Base-by-base conservation (phyloP, 1,140 invertebrate genomes). In the Drosophila saltans region DNA sequence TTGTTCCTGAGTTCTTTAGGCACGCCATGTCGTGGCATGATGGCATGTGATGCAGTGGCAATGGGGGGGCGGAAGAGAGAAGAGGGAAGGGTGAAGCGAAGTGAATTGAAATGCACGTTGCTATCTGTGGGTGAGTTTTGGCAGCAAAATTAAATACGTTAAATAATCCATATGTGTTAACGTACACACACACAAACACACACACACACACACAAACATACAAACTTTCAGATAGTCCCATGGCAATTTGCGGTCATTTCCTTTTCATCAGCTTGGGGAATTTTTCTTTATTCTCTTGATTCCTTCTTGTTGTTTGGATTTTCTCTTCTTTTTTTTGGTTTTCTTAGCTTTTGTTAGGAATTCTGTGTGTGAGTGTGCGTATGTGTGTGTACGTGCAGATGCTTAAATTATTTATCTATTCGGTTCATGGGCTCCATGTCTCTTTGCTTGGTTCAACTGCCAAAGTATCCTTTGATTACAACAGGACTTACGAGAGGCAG, bases 221-320 rank as follows among this genome's bases (percentile, higher is more conserved):
- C 24, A 58, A 21, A 76, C 59, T 30, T 62, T 71, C 60, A 2
- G 16, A 39, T 52, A 78, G 72, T 72, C 59, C 75, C 63, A 72
- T 72, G 80, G 74, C 83, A 88, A 88, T 88, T 88, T 89, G 83
- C 80, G 83, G 83, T 88, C 83, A 88, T 89, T 88, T 88, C 80
- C 84, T 88, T 88, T 88, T 88, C 84, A 88, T 88, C 83, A 88
- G 83, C 76, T 78, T 72, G 68, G 67, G 80, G 75, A 86, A 16
- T 16, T 9, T 48, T 61, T 45, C 16, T 56, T 2, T 10, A 24
- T 48, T 52, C 7, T 39, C 24, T 36, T 36, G 33, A 36, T 41
- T 41, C n/a, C 36, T n/a, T 7, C 26, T n/a, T 8, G 6, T 43
- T 28, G 28, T 30, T 30, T 30, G 2, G 28, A 21, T 11, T 26